phyloP scores from a whole-genome alignment of 2,797 vertebrate genomes.

The Micromesistius poutassou region DNA sequence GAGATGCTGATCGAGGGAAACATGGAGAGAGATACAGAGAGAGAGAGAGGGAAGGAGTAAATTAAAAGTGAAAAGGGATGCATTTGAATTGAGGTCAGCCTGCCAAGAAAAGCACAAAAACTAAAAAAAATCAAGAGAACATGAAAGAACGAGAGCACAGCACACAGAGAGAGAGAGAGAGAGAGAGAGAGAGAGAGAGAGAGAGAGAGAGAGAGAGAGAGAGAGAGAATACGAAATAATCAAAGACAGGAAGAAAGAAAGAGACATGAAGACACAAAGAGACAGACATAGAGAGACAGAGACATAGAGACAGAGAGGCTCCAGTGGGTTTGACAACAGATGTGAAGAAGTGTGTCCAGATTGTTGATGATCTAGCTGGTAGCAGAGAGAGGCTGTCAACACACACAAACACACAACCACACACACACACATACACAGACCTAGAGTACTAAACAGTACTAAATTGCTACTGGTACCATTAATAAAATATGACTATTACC shows the following conservation, averaged over 20 bases:
- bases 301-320: not conserved
- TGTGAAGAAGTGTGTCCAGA: not conserved
- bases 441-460: not conserved
- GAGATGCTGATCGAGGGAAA: constrained; percentile 2
- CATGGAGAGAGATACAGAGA: constrained; percentile 14
- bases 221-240: not conserved
- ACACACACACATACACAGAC: not conserved
- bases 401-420: constrained; percentile 2
- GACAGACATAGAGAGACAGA: not conserved
- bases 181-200: constrained; percentile 21
- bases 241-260: not conserved
- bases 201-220: constrained; percentile 17
- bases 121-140: constrained; percentile 16
- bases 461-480: too few relatives aligned
- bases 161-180: constrained; percentile 8
- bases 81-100: constrained; percentile 42
- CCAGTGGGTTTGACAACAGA: not conserved
- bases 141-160: not conserved
- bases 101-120: constrained; percentile 38
- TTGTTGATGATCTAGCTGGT: constrained; percentile 1
- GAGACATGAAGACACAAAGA: not conserved
- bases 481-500: not conserved
- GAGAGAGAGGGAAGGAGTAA: constrained; percentile 33
- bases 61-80: constrained; percentile 5
- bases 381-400: not conserved